Base-by-base conservation (phyloP, 1,140 invertebrate species). In the Neodiprion fabricii region DNA sequence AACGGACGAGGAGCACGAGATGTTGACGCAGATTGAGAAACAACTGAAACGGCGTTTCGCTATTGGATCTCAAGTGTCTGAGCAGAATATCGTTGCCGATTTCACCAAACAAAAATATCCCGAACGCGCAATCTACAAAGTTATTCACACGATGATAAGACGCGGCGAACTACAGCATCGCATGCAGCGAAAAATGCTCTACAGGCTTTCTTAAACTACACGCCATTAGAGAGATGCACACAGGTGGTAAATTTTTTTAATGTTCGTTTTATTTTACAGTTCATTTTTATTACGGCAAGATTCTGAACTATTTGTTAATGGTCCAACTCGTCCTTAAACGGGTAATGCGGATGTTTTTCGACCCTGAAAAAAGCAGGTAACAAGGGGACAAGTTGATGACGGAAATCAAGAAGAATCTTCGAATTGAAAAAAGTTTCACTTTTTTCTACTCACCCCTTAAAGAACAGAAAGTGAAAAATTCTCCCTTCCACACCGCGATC, bases 111-210 rank as follows among this genome's bases (percentile, higher is more conserved):
- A 99, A 90, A 97, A 97, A 89, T 99, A 97, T 85, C 94, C 95
- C 1, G 97, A 99, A 88, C 89, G 93, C 72, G 91, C 94, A 0
- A 93, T 99, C 73, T 86, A 93, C 47, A 99, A 98, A 90, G 97
- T 99, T 23, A 93, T 99, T 80, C 92, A 96, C 75, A 94, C 95
- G 8, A 97, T 99, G 96, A 95, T 99, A 75, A 90, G 97, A 50
- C 91, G 98, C 70, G 98, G 97, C 8, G 98, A 99, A 86, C 87
- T 99, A 61, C 97, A 99, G 80, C 96, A 99, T 89, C 91, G 97
- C 70, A 93, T 97, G 90, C 98, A 99, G 86, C 92, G 98, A 72
- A 99, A 98, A 91, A 97, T 99, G 95, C 90, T 99, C 1, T 99
- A 97, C 86, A 91, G 98, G 83, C 89, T 99, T 11, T 96, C 90